These are phyloP conservation scores for Leiothrix lutea DNA, from an alignment of 2,113 vertebrate species.

Conservation along the genomic window DNA sequence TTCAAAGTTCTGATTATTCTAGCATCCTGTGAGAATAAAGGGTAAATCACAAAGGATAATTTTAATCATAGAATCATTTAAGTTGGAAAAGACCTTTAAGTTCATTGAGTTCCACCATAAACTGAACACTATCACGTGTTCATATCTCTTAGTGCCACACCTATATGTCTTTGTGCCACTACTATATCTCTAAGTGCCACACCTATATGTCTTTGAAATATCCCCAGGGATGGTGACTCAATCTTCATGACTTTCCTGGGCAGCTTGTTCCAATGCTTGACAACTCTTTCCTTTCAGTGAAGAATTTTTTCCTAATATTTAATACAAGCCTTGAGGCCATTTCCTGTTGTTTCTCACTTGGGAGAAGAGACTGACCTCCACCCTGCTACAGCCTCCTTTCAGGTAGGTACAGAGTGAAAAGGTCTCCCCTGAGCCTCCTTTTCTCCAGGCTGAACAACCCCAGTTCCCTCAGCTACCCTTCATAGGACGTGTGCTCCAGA, in stretches of 20 bases:
- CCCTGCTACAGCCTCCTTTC: background rate
- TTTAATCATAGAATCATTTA: background rate
- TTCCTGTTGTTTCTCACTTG: background rate
- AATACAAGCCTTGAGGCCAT: background rate
- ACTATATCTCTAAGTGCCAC: background rate
- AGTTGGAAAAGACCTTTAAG: background rate
- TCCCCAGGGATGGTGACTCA: background rate
- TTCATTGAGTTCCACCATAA: background rate
- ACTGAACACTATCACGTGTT: too few relatives aligned
- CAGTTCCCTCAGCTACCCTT: background rate
- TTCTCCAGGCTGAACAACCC: background rate
- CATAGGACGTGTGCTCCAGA: fast-evolving
- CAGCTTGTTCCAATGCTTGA: background rate
- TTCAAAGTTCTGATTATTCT: background rate
- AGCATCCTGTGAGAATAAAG: background rate
- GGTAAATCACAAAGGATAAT: background rate
- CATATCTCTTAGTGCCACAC: background rate
- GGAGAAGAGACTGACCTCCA: background rate
- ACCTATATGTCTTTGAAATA: background rate
- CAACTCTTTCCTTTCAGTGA: background rate
- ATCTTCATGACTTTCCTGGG: background rate
- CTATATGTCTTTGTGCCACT: background rate
- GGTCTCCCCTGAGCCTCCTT: background rate
- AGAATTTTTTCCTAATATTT: background rate
- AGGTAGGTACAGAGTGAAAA: background rate